A percentile compares a stretch with the other conserved stretches of the same genome.
Conservation (phyloP, 2,797 vertebrate species). For the Antrozous pallidus region DNA sequence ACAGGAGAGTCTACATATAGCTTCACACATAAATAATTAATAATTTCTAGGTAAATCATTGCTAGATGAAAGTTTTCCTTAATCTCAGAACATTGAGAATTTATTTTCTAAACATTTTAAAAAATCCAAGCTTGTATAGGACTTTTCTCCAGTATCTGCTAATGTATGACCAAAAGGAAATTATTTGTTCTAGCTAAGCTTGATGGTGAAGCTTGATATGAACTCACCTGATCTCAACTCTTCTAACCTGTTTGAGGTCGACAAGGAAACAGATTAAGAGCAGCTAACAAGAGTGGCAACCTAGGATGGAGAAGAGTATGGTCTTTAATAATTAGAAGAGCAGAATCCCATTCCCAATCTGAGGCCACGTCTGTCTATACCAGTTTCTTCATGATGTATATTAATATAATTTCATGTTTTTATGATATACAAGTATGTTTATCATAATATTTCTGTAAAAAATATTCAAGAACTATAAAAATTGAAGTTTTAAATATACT, state of each 20-base stretch:
- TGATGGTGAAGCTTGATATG: neutral
- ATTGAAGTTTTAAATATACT: neutral
- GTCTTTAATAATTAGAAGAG: neutral
- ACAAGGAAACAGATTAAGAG: neutral
- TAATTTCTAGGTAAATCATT: neutral
- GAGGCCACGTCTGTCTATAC: neutral
- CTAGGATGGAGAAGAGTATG: fast-evolving
- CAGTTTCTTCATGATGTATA: neutral
- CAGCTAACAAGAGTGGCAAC: neutral
- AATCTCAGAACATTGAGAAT: neutral
- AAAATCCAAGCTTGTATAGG: neutral
- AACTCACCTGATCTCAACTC: neutral
- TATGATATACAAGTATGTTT: neutral
- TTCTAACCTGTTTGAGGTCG: fast-evolving
- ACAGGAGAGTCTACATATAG: neutral
- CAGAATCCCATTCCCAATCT: neutral
- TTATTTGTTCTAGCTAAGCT: neutral
- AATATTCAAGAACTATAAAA: neutral
- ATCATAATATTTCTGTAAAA: neutral
- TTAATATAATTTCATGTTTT: neutral
- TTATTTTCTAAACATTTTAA: neutral
- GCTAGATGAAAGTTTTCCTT: neutral
- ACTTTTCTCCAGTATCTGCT: neutral
- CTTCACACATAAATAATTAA: neutral
- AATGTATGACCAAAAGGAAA: neutral